Base-by-base conservation (phyloP, 2,888 invertebrate genomes). In the Lucinisca nassula region DNA sequence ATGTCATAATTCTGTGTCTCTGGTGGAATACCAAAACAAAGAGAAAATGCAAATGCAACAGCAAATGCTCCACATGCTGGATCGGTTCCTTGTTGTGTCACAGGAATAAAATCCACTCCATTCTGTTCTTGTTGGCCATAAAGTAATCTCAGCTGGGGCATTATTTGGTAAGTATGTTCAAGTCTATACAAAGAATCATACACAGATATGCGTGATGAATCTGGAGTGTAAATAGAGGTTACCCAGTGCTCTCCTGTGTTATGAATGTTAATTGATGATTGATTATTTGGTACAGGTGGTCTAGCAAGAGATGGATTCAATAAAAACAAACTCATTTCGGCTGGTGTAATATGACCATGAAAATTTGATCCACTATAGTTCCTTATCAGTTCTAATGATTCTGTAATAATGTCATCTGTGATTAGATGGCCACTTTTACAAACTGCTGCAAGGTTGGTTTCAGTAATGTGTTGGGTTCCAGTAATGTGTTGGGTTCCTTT, bases 51-150 rank as follows among this genome's bases (percentile, higher is more conserved):
- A 74, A 74, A 74, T 27, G 74, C 74, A n/a, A 74, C 74, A 35
- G 74, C 74, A 74, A 74, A 74, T 27, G 74, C 74, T 27, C 74
- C 74, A 74, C 74, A 74, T n/a, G 74, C 74, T 74, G 74, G 45
- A 45, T 74, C 74, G 27, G 45, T 45, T n/a, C 49, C 74, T 45
- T 74, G 74, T 45, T 74, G 74, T 10, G 74, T 74, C 14, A 74
- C 45, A 45, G 74, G 74, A 10, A 74, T 49, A 74, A 74, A 74
- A 0, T 74, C 45, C 17, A 74, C 35, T 1, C 45, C 45, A 21
- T 37, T 74, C 17, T 24, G 30, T n/a, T 3, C 4, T 61, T 24
- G 8, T 61, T 40, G 12, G 24, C 49, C 74, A 10, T 74, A 74
- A 12, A 74, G 37, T 40, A 45, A 27, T 8, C 45, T 0, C 0